Base-by-base conservation (phyloP, 2,113 vertebrate species). In the Balaenoptera acutorostrata region DNA sequence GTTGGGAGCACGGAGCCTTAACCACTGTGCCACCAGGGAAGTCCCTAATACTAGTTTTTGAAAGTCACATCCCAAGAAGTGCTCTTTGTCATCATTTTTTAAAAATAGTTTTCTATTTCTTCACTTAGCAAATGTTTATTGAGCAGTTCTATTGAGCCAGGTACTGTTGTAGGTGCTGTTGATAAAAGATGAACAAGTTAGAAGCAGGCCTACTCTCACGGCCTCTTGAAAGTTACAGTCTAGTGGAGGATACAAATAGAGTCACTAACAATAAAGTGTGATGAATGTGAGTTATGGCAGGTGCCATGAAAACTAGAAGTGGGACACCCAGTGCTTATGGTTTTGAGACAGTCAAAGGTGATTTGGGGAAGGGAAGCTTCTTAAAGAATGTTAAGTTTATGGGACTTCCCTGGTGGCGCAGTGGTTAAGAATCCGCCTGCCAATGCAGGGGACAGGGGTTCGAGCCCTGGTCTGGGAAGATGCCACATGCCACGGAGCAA, bases 181-280 rank as follows among this genome's bases (percentile, higher is more conserved):
- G 72, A 81, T 85, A 82, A 36, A 88, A 74, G 52, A 88, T 77
- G 63, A 97, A 39, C 71, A 92, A 85, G 69, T 96, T 91, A 86
- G 27, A 86, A 86, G 66, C 29, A 83, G 80, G 21, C 31, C 52
- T 97, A 12, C 36, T 86, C 61, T 93, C 68, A 69, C 27, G 52
- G 59, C 49, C 77, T 91, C 61, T 91, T 95, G 23, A 93, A 90
- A 86, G 49, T 84, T 82, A 88, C 31, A 81, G 59, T 69, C 8
- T 69, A 49, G 15, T 84, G 31, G 57, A 59, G 68, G 17, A 44
- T 75, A 31, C 41, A 84, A 57, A 68, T 72, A 72, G 64, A 75
- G 74, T 72, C 85, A 55, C 64, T 83, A 89, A 64, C 36, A 52
- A 12, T 68, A 41, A 64, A 78, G 31, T 68, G 13, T 66, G 31